Conservation (phyloP, 2,113 vertebrate species). For the Lycocorax pyrrhopterus region DNA sequence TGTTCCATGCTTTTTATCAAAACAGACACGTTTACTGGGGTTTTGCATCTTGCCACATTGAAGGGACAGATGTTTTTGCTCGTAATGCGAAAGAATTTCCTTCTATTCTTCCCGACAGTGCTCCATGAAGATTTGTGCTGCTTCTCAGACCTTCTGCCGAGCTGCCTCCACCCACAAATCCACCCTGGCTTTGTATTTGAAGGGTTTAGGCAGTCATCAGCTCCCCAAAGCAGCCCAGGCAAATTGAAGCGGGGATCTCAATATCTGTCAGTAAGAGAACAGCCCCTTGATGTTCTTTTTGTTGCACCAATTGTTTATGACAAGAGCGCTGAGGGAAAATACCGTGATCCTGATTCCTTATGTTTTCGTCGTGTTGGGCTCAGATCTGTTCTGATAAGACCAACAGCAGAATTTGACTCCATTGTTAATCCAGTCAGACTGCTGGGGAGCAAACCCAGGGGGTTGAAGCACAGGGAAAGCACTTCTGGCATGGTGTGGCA, state of each 20-base stretch:
- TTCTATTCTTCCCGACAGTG: neutral
- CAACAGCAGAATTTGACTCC: constrained; percentile 36
- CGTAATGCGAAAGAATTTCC: neutral
- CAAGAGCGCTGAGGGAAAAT: neutral
- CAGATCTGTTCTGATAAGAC: constrained; percentile 37
- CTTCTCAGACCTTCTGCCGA: neutral
- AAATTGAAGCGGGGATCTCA: neutral
- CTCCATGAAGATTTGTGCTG: neutral
- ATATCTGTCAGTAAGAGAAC: neutral
- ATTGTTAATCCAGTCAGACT: constrained; percentile 48
- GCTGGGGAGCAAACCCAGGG: constrained; percentile 11
- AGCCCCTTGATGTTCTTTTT: neutral
- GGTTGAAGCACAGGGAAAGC: neutral
- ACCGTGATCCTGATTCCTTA: neutral
- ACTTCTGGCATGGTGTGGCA: neutral
- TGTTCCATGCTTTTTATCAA: constrained; percentile 42
- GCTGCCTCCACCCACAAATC: neutral
- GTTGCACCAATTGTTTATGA: constrained; percentile 11
- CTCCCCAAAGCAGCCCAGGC: neutral
- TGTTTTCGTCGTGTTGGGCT: constrained; percentile 14
- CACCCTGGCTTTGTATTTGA: neutral
- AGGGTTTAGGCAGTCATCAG: neutral
- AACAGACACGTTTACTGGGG: neutral
- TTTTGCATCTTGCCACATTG: neutral
- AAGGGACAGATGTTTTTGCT: neutral